phyloP scores from a whole-genome alignment of 2,113 vertebrate genomes.

The Gallinago media region DNA sequence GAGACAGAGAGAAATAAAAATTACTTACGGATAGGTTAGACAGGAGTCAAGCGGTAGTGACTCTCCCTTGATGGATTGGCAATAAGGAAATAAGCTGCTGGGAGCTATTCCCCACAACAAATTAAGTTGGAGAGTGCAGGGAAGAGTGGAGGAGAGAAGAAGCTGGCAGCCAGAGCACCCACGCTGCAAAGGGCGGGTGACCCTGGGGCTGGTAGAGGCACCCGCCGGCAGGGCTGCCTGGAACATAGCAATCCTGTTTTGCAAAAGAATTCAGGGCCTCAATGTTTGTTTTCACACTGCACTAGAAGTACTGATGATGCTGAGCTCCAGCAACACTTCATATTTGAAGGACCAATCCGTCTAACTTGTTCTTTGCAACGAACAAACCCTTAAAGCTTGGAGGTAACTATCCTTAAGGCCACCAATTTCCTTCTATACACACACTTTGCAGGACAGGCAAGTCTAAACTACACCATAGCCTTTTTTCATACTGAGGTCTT shows the following conservation, averaged over 20 bases:
- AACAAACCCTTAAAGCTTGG: background rate
- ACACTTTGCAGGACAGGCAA: background rate
- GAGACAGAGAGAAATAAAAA: background rate
- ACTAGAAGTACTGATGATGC: background rate
- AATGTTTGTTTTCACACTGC: background rate
- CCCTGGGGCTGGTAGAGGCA: background rate
- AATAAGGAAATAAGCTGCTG: background rate
- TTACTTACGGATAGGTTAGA: background rate
- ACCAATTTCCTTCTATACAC: background rate
- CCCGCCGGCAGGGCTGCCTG: fast-evolving
- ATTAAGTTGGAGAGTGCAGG: background rate
- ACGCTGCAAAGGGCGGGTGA: background rate
- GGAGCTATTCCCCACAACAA: background rate
- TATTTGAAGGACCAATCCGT: background rate
- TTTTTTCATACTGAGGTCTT: background rate
- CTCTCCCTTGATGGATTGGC: background rate
- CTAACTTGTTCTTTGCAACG: background rate
- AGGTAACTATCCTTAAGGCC: background rate
- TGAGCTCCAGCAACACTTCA: background rate
- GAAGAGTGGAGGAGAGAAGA: background rate
- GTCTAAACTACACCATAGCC: background rate
- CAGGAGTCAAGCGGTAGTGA: background rate
- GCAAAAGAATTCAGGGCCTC: background rate
- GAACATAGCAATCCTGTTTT: background rate
- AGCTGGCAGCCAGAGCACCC: background rate